These are phyloP conservation scores for Doryteuthis pealeii DNA, from an alignment of 1,140 invertebrate species.

Conservation along the genomic window DNA sequence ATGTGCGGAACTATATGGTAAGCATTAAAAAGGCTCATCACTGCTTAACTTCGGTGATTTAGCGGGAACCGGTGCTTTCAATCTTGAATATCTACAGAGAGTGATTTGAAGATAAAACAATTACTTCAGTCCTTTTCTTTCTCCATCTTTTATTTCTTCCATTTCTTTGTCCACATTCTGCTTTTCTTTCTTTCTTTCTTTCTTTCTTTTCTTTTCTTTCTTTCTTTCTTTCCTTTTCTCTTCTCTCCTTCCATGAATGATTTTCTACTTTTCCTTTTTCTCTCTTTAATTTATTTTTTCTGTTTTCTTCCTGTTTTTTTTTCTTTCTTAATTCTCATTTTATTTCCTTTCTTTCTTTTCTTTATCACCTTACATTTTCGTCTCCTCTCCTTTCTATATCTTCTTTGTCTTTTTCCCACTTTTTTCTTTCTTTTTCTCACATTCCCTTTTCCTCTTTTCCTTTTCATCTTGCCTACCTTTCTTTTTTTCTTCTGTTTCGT, in stretches of 20 bases:
- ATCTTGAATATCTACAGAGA: no score
- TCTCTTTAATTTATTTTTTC: neutral
- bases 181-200: neutral
- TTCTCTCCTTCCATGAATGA: neutral
- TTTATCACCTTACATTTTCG: neutral
- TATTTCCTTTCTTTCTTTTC: neutral
- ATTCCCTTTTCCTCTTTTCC: neutral
- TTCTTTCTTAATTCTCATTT: neutral
- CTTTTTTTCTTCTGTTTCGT: neutral
- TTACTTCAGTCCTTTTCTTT: neutral
- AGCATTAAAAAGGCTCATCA: no score
- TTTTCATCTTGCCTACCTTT: neutral
- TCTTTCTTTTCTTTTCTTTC: neutral
- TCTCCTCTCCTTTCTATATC: neutral
- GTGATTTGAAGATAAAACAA: neutral
- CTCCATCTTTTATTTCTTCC: neutral
- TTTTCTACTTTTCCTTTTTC: neutral
- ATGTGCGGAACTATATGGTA: no score
- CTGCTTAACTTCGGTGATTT: no score
- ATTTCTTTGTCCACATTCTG: neutral
- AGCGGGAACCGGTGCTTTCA: no score
- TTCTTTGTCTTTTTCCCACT: neutral
- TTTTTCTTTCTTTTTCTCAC: neutral
- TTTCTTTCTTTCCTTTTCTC: neutral
- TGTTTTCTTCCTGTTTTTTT: neutral